phyloP scores from a whole-genome alignment of 2,113 vertebrate genomes.

The Thinocorus orbignyianus region DNA sequence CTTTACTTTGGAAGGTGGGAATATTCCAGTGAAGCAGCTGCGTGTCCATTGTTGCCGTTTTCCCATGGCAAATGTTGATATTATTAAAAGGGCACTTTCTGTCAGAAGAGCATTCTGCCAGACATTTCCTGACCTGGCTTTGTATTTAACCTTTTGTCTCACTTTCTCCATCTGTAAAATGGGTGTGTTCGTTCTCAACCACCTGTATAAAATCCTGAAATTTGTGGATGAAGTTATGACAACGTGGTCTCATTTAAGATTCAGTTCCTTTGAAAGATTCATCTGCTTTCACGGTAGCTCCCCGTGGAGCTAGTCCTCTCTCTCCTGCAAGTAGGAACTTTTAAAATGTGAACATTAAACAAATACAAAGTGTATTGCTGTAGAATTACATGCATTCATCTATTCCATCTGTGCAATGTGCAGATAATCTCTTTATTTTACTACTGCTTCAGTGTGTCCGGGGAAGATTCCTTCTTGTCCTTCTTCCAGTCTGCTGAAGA shows the following conservation, averaged over 20 bases:
- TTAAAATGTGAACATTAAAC: background rate
- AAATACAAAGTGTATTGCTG: background rate
- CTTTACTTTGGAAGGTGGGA: slow-evolving; percentile 59
- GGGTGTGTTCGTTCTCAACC: slow-evolving; percentile 3
- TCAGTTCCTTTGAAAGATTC: background rate
- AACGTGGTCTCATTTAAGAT: background rate
- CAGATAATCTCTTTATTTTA: background rate
- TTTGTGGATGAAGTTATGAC: background rate
- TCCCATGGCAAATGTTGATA: slow-evolving; percentile 63
- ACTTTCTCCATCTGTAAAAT: slow-evolving; percentile 50
- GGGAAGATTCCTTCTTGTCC: background rate
- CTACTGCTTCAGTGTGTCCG: background rate
- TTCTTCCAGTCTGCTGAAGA: background rate
- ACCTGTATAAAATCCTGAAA: slow-evolving; percentile 41
- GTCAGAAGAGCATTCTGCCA: slow-evolving; percentile 37
- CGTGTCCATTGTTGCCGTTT: background rate
- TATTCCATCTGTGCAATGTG: background rate
- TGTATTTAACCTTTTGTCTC: slow-evolving; percentile 57
- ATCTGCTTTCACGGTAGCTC: background rate
- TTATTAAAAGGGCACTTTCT: slow-evolving; percentile 58
- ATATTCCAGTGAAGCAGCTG: slow-evolving; percentile 56
- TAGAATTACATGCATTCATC: background rate
- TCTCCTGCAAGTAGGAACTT: background rate
- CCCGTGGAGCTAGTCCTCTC: background rate
- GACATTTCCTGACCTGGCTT: slow-evolving; percentile 55